Evolutionary conservation across 2,113 vertebrate genomes (phyloP).

Genomic region (Formicarius rufipectus): DNA sequence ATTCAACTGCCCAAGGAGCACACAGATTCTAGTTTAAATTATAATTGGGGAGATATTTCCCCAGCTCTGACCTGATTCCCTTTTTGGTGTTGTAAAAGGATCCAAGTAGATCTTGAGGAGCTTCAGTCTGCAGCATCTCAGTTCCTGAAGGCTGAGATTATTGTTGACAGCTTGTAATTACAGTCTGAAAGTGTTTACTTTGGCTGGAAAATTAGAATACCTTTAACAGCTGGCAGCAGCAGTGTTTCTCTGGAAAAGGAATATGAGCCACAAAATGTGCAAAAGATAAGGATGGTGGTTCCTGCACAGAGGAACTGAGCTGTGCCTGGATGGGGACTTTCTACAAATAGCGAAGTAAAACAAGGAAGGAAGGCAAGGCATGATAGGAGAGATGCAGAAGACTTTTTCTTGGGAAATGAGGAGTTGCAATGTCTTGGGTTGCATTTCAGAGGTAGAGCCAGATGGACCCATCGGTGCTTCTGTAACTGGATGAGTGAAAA

Average conservation of each 20-base stretch:
- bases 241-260: neutral
- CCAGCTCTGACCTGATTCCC: neutral
- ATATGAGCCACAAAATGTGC: neutral
- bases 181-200: neutral
- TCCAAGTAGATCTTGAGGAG: neutral
- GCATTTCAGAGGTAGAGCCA: neutral
- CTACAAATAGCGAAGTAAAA: neutral
- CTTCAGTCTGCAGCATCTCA: neutral
- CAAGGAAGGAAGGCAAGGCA: neutral
- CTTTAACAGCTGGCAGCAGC: neutral
- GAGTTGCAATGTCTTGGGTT: neutral
- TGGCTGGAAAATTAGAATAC: neutral
- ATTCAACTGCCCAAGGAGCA: neutral
- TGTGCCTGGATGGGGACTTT: neutral
- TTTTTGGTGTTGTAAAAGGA: neutral
- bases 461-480: neutral
- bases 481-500: neutral
- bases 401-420: neutral
- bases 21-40: neutral
- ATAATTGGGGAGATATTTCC: neutral
- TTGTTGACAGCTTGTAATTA: neutral
- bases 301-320: neutral
- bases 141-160: neutral
- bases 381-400: neutral
- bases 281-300: neutral